Evolutionary conservation across 37 sponge, comb jelly and placozoan species (phyloP).

Genomic region (Dysidea cf. avara): DNA sequence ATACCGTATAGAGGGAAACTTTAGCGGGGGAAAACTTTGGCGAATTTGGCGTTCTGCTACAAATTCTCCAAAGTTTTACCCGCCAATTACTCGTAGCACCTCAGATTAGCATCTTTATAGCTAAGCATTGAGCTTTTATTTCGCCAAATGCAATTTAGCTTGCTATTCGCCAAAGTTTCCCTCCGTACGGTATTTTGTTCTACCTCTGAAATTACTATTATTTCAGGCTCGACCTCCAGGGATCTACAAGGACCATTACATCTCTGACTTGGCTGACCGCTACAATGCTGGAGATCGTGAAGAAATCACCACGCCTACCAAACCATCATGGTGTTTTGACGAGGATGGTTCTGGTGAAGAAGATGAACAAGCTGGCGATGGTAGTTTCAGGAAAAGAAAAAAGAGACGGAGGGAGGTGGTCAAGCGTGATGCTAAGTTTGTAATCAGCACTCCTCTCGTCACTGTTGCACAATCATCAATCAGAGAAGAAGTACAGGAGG

Average conservation of each 20-base stretch:
- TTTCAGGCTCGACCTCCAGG: constrained; percentile 79
- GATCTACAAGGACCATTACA: constrained; percentile 79
- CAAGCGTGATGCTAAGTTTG: constrained; percentile 62
- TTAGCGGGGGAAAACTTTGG: too few relatives aligned
- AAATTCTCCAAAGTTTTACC: too few relatives aligned
- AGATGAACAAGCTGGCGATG: constrained; percentile 7
- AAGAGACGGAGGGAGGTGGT: constrained; percentile 11
- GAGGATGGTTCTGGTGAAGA: constrained; percentile 42
- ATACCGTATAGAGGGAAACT: too few relatives aligned
- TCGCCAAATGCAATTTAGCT: too few relatives aligned
- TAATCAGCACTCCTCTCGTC: constrained; percentile 38
- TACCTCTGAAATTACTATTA: neutral
- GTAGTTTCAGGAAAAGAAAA: neutral
- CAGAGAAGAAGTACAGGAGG: constrained; percentile 60
- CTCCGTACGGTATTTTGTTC: too few relatives aligned
- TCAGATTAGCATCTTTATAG: too few relatives aligned
- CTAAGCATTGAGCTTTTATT: too few relatives aligned
- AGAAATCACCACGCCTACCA: constrained; percentile 36
- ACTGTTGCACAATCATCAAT: constrained; percentile 25
- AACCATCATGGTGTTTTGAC: constrained; percentile 76
- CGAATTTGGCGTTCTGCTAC: too few relatives aligned
- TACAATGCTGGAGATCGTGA: constrained; percentile 56
- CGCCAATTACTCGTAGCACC: too few relatives aligned
- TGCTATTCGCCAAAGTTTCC: too few relatives aligned
- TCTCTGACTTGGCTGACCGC: constrained; percentile 57